A percentile compares a stretch with the other conserved stretches of the same genome.
phyloP scores from a whole-genome alignment of 92 coral and sea anemone genomes.

The Epizoanthus stellaris region DNA sequence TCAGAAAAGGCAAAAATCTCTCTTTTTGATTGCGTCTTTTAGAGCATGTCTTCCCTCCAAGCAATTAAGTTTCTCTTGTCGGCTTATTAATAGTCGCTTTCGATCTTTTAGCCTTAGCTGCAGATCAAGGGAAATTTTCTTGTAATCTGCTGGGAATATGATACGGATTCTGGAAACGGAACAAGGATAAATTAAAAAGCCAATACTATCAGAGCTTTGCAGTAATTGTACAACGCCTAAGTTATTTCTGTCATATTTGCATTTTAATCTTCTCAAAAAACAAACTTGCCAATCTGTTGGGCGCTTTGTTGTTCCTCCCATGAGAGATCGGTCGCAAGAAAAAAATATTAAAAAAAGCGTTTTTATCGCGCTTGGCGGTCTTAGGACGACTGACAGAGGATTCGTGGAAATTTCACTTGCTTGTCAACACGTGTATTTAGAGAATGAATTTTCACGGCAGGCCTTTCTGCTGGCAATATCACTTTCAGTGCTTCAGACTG shows the following conservation, averaged over 20 bases:
- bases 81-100: slow-evolving; percentile 1
- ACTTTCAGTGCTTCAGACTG: slow-evolving; percentile 21
- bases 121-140: background rate
- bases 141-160: background rate
- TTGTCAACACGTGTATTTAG: slow-evolving; percentile 35
- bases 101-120: slow-evolving; percentile 9
- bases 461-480: slow-evolving; percentile 18
- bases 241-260: slow-evolving; percentile 14
- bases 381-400: background rate
- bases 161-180: slow-evolving; percentile 12
- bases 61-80: background rate
- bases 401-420: background rate
- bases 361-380: slow-evolving; percentile 37
- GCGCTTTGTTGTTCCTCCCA: too few species aligned
- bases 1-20: too few species aligned
- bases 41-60: too few species aligned
- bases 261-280: slow-evolving; percentile 9
- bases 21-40: too few species aligned
- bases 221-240: background rate
- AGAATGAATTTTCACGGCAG: slow-evolving; percentile 21
- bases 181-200: background rate
- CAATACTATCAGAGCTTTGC: background rate
- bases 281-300: too few species aligned
- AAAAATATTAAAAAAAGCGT: background rate
- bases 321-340: too few species aligned